These are phyloP conservation scores for Eulemur rufifrons DNA, from an alignment of 2,113 vertebrate species.

Conservation along the genomic window DNA sequence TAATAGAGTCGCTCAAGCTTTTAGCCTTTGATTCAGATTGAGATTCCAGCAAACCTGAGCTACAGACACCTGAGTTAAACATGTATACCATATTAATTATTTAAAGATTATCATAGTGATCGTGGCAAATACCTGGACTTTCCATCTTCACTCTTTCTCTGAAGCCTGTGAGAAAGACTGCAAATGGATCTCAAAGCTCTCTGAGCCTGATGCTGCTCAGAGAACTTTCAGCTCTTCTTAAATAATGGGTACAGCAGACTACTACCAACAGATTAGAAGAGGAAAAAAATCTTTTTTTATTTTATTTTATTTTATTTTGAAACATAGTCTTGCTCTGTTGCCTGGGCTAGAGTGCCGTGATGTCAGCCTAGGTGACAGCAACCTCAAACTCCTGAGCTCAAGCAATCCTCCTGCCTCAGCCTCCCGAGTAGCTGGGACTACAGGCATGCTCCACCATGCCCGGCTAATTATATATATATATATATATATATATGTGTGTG, in stretches of 20 bases:
- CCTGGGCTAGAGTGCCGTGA: too few relatives aligned
- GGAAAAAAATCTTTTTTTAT: neutral
- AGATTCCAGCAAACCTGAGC: neutral
- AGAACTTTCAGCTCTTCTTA: neutral
- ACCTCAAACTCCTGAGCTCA: too few relatives aligned
- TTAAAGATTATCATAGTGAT: neutral
- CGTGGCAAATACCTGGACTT: neutral
- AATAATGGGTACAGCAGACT: neutral
- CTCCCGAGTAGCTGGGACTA: too few relatives aligned
- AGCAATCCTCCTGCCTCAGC: too few relatives aligned
- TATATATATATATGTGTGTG: too few relatives aligned
- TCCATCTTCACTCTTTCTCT: neutral
- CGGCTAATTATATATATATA: too few relatives aligned
- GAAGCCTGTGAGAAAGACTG: neutral
- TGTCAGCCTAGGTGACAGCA: too few relatives aligned
- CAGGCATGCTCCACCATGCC: too few relatives aligned
- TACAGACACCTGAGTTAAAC: neutral
- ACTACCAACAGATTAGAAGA: neutral
- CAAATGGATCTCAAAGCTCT: neutral
- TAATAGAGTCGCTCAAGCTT: neutral
- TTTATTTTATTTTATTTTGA: too few relatives aligned
- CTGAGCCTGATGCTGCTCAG: neutral
- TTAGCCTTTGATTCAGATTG: neutral
- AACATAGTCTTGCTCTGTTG: too few relatives aligned
- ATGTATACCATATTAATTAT: fast-evolving